Base-by-base conservation (phyloP, 2,113 vertebrate genomes). In the Oryzias curvinotus region DNA sequence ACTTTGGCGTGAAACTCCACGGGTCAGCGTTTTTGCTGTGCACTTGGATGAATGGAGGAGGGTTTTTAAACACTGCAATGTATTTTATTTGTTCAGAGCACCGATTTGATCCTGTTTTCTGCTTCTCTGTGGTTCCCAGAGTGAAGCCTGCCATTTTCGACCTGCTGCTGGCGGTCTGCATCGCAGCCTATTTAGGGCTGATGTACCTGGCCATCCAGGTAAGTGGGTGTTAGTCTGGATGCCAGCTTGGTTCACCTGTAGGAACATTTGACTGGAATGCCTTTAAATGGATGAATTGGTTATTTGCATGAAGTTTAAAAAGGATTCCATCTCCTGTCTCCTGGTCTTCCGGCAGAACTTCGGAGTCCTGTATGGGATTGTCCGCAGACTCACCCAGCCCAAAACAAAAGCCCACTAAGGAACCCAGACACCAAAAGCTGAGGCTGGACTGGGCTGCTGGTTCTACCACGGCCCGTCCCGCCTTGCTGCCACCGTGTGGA, bases 71-170 rank as follows among this genome's bases (percentile, higher is more conserved):
- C 8, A 8, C 10, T 12, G 36, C 10, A 0, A 36, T 36, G 36
- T 12, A 10, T 13, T 36, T 12, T 36, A n/a, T 36, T 36, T 10
- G 10, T 13, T 36, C 3, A 12, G 8, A 36, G 36, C 36, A 2
- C 3, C 10, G 10, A 12, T 23, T 26, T 17, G 3, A 12, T 53
- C n/a, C 7, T 25, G 3, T 16, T 50, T 18, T 21, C 7, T 4
- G 16, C 21, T 25, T 23, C 10, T 16, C 23, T 63, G 5, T 36
- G 23, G 18, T 42, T 43, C 1, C 55, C 86, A 99, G 97, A 91
- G 97, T 99, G 77, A 99, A 99, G 76, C 97, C 97, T 0, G 97
- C 97, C 1, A 96, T 99, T 78, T 99, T 99, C n/a, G 97, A 99
- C 87, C 90, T 99, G 58, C 93, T 99, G 17, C 86, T 99, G 78